Base-by-base conservation (phyloP, 2,888 invertebrate species). In the Dascillus cervinus region DNA sequence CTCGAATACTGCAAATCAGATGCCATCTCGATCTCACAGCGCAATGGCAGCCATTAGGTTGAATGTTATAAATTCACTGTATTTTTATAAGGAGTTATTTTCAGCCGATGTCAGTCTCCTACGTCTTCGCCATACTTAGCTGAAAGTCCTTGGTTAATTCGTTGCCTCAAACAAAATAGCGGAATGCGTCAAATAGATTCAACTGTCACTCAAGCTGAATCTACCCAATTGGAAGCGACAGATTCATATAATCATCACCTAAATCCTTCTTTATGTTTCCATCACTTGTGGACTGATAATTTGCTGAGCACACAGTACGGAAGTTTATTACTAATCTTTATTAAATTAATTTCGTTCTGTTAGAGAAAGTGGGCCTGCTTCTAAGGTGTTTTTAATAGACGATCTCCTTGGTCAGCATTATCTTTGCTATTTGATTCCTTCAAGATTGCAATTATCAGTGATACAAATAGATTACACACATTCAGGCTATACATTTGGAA, bases 251-350 rank as follows among this genome's bases (percentile, higher is more conserved):
- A n/a, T n/a, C 49, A 56, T 3, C 45, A 53, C 39, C 41, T 55
- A 17, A 79, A 81, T 46, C 92, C 94, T 0, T 84, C 87, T 47
- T 72, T 92, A 41, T 92, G 91, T 52, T 68, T 95, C 23, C 92
- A 95, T 46, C 83, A 86, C 55, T 67, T 92, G 8, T 95, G 94
- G 94, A 84, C 84, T 0, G 94, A 94, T 52, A 77, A 68, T 36
- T 67, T 29, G n/a, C 13, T 26, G 17, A 11, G 26, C 20, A 27
- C 13, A 9, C 37, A 34, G 37, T 37, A 22, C 13, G 32, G n/a
- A n/a, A n/a, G n/a, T n/a, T n/a, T n/a, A n/a, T n/a, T n/a, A n/a
- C n/a, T 21, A 9, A 6, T 22, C 11, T n/a, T 6, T 22, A 22
- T 22, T 22, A 6, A 8, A n/a, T 22, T n/a, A n/a, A n/a, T n/a